Percentiles rank a stretch among this genome's conserved stretches.
Evolutionary conservation across 2,113 vertebrate genomes (phyloP).

Genomic region (Anas platyrhynchos): DNA sequence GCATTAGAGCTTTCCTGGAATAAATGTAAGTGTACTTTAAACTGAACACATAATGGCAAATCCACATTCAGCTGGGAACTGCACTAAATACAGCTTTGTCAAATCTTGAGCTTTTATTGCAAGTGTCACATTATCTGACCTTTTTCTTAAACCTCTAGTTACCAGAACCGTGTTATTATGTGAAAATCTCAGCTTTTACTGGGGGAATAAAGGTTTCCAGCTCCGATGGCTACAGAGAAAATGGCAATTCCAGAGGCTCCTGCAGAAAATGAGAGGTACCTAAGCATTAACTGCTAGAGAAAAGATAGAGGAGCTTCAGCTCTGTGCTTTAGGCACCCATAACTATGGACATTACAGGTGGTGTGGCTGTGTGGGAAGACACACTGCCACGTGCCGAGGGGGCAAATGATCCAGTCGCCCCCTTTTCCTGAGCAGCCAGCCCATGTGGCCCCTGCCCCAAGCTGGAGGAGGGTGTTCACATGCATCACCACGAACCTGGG

Average conservation of each 20-base stretch:
- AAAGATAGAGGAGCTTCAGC: not conserved
- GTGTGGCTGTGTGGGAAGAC: not conserved
- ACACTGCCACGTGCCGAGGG: not conserved
- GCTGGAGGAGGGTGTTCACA: not conserved
- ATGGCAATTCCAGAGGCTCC: not conserved
- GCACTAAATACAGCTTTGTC: constrained; percentile 4
- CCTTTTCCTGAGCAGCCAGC: not conserved
- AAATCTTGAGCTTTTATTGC: constrained; percentile 1
- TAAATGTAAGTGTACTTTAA: constrained; percentile 38
- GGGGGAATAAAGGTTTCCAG: not conserved
- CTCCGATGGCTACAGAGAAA: not conserved
- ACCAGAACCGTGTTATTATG: not conserved
- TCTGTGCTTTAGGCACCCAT: not conserved
- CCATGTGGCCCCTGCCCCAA: not conserved
- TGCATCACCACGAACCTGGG: too few relatives aligned
- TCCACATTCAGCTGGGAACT: constrained; percentile 11
- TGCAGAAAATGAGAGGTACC: not conserved
- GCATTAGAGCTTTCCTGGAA: constrained; percentile 54
- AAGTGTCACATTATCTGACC: constrained; percentile 14
- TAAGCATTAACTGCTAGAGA: not conserved
- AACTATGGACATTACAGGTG: accelerated
- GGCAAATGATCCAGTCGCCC: not conserved
- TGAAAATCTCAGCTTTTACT: constrained; percentile 13
- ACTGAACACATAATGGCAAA: not conserved
- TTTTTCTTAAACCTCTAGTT: constrained; percentile 24